A percentile compares a stretch with the other conserved stretches of the same genome.
Evolutionary conservation across 2,113 vertebrate species (phyloP).

Genomic region (Oophaga pumilio): DNA sequence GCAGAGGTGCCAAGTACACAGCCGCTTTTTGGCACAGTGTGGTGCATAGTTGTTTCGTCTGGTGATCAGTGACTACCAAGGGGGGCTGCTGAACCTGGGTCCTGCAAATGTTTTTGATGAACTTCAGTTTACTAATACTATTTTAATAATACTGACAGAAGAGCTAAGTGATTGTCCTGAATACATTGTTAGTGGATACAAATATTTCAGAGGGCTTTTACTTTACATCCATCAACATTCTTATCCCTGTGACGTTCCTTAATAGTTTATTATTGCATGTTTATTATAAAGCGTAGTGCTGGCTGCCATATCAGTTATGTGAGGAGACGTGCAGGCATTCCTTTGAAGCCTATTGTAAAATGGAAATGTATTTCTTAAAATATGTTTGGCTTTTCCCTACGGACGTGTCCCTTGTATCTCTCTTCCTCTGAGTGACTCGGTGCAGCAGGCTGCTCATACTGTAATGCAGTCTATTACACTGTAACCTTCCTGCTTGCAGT

Average conservation of each 20-base stretch:
- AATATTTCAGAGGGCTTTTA: too few relatives aligned
- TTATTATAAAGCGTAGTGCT: neutral
- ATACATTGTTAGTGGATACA: neutral
- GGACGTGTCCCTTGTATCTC: constrained; percentile 52
- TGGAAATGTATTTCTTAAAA: constrained; percentile 44
- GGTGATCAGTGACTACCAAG: too few relatives aligned
- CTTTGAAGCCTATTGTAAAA: constrained; percentile 33
- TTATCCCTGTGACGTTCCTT: neutral
- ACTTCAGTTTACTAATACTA: too few relatives aligned
- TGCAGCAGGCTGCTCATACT: neutral
- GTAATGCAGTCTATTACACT: neutral
- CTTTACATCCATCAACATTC: neutral
- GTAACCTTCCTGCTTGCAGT: neutral
- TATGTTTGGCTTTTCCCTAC: constrained; percentile 36
- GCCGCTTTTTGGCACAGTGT: too few relatives aligned
- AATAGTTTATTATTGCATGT: neutral
- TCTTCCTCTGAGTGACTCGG: constrained; percentile 29
- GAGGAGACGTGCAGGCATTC: constrained; percentile 24
- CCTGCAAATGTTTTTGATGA: too few relatives aligned
- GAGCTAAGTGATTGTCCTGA: too few relatives aligned
- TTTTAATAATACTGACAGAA: too few relatives aligned
- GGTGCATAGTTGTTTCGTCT: too few relatives aligned
- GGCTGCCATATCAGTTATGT: neutral
- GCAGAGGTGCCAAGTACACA: too few relatives aligned
- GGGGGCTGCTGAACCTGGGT: too few relatives aligned